Evolutionary conservation across 2,888 invertebrate genomes (phyloP), one percentile per base, ranked within the genome.

Genomic region (Drosophila tanythrix): DNA sequence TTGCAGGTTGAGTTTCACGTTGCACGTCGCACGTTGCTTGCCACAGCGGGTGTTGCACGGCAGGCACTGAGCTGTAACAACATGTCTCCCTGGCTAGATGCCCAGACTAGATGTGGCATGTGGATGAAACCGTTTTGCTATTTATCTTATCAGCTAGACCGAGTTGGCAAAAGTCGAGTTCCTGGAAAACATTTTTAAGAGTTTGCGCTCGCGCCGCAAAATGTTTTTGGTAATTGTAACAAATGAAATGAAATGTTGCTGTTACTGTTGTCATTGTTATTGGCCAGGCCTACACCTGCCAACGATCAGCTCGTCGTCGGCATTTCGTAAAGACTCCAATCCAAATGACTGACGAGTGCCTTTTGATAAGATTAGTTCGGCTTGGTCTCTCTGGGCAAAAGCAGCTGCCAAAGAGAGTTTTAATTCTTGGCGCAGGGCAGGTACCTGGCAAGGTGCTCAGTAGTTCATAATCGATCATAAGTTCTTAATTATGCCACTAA

Each of bases 171-270:
- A 84, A 73, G 71, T 76, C 71, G 71, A 65, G 56, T 76, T 70
- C 70, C 61, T 69, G 58, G 72, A 80, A 75, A 77, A 56, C 36
- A 64, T 56, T 53, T 60, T 57, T 36, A 53, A 33, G 8, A 63
- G 67, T 59, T 73, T 67, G 59, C 58, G 52, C 70, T 71, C 58
- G 69, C 65, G 68, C 74, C 70, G 66, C 72, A 76, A 70, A 71
- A 76, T 87, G 81, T 85, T 88, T 87, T 74, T 76, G 85, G 79
- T 85, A 85, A 85, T 85, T 85, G 79, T 85, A 82, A 79, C 85
- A 85, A 85, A 82, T 81, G 81, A 73, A 77, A 56, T 63, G 61
- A 62, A 69, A 53, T 51, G 13, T 35, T 53, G 13, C 21, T 48
- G 36, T 78, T 65, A 46, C 18, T 27, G 21, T 50, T 29, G 21